Percentiles rank a stretch among this genome's conserved stretches.
These are phyloP conservation scores for Pantherophis guttatus DNA, from an alignment of 2,113 vertebrate species.

Conservation along the genomic window DNA sequence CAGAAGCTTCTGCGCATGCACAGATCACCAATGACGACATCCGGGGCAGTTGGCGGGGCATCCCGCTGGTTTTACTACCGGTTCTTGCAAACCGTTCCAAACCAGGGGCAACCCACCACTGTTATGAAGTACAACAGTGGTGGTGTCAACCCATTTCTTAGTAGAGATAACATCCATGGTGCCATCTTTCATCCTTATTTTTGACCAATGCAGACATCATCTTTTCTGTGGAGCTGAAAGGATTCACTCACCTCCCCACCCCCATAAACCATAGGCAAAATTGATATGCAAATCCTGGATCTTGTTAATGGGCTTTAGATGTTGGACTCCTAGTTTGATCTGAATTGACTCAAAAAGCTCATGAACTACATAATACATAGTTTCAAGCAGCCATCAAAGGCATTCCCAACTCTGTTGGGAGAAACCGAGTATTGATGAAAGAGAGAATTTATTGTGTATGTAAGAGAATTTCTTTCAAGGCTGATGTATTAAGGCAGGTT, in stretches of 20 bases:
- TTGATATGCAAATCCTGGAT: constrained; percentile 56
- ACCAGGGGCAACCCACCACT: no score
- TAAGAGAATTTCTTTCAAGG: constrained; percentile 70
- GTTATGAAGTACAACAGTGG: not conserved
- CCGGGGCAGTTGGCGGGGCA: no score
- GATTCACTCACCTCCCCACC: constrained; percentile 14
- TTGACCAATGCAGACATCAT: constrained; percentile 48
- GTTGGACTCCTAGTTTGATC: constrained; percentile 60
- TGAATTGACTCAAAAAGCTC: constrained; percentile 55
- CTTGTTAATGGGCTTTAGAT: constrained; percentile 64
- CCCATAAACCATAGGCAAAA: constrained; percentile 41
- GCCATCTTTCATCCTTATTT: constrained; percentile 51
- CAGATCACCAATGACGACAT: no score
- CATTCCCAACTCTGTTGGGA: constrained; percentile 67
- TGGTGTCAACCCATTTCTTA: not conserved
- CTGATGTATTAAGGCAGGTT: constrained; percentile 63
- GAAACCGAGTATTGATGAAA: constrained; percentile 69
- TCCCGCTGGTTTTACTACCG: no score
- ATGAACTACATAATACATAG: constrained; percentile 66
- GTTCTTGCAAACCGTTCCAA: no score
- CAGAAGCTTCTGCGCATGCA: no score
- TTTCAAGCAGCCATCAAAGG: constrained; percentile 68
- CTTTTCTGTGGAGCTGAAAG: constrained; percentile 38
- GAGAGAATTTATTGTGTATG: constrained; percentile 69
- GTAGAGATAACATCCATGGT: constrained; percentile 26